These are phyloP conservation scores for Parelbella ahira DNA, from an alignment of 2,888 invertebrate genomes.

Conservation along the genomic window DNA sequence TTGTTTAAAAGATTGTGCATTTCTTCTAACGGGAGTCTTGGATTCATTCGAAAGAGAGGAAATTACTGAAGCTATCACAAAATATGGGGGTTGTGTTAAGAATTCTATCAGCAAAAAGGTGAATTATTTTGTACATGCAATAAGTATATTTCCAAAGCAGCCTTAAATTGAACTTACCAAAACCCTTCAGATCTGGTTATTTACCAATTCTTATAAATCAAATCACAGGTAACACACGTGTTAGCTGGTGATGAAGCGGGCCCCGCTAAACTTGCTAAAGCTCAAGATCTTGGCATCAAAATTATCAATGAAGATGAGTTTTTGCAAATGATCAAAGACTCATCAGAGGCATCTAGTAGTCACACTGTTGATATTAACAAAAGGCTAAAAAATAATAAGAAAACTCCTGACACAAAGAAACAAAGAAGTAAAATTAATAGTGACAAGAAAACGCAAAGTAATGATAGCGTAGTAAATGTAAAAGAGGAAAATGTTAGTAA, in stretches of 20 bases:
- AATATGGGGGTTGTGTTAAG: conserved; percentile 90
- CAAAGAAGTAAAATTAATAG: conserved; percentile 23
- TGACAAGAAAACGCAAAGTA: conserved; percentile 5
- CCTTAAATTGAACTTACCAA: no score
- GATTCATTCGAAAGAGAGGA: conserved; percentile 94
- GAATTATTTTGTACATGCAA: no score
- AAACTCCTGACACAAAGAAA: conserved; percentile 25
- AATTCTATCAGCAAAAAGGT: conserved; percentile 88
- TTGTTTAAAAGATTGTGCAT: conserved; percentile 85
- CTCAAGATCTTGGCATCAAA: conserved; percentile 84
- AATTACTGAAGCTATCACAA: conserved; percentile 84
- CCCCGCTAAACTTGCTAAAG: conserved; percentile 90
- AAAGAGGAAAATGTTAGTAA: conserved; percentile 3
- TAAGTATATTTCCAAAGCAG: no score
- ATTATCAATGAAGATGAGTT: conserved; percentile 91
- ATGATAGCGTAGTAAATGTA: conserved; percentile 2
- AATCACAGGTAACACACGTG: conserved; percentile 84
- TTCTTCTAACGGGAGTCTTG: conserved; percentile 91
- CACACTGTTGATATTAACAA: conserved; percentile 33
- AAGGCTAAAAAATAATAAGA: conserved; percentile 25
- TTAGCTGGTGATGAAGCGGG: conserved; percentile 93
- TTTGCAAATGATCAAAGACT: conserved; percentile 86
- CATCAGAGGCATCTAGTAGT: conserved; percentile 48
- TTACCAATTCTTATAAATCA: no score
- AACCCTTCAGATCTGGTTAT: no score